These are phyloP conservation scores for Halcyon smyrnensis DNA, from an alignment of 2,797 vertebrate species.

Conservation along the genomic window DNA sequence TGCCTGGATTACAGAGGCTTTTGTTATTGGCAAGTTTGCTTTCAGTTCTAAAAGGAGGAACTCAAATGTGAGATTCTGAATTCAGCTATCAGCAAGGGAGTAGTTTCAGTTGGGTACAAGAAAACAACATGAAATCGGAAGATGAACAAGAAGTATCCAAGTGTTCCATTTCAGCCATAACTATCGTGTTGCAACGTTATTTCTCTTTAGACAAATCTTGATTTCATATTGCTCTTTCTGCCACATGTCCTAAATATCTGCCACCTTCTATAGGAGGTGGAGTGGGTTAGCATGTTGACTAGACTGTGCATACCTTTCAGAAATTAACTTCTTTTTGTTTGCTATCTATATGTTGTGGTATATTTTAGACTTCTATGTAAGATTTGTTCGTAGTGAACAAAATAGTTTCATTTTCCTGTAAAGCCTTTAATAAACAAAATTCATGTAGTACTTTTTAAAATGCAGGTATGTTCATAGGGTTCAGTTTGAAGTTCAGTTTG, in stretches of 20 bases:
- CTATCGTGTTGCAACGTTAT: not conserved
- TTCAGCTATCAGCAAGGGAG: not conserved
- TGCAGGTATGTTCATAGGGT: not conserved
- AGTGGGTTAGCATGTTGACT: not conserved
- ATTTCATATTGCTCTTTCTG: not conserved
- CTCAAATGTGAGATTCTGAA: not conserved
- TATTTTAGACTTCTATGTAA: not conserved
- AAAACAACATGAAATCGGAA: not conserved
- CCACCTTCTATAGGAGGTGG: not conserved
- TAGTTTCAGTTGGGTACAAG: not conserved
- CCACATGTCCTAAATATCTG: not conserved
- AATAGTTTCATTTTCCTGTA: not conserved
- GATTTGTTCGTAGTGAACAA: not conserved
- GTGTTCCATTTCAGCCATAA: not conserved
- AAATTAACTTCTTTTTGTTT: not conserved
- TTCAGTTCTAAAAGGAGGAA: not conserved
- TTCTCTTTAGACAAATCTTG: not conserved
- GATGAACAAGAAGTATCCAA: not conserved
- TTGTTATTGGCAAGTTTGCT: not conserved
- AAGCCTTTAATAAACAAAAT: not conserved
- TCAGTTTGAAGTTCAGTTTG: not conserved
- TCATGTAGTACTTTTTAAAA: not conserved
- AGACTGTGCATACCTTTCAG: accelerated
- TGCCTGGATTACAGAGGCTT: not conserved
- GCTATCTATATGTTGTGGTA: not conserved